phyloP scores from a whole-genome alignment of 2,113 vertebrate species.

The Urocolius indicus region DNA sequence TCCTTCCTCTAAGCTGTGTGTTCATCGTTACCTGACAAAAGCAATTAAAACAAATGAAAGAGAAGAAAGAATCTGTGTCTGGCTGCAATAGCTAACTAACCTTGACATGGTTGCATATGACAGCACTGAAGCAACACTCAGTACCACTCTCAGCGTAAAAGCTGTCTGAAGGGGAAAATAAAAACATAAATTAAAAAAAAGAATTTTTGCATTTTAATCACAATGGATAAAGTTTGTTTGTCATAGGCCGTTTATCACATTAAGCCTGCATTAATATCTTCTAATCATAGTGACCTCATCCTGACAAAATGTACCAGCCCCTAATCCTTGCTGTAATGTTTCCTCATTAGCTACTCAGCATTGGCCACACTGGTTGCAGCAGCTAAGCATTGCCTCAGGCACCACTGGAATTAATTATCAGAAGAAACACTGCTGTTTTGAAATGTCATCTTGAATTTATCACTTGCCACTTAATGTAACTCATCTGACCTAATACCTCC shows the following conservation, averaged over 20 bases:
- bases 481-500: conserved; percentile 92
- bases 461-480: conserved; percentile 96
- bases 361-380: conserved; percentile 88
- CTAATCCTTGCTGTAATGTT: conserved; percentile 91
- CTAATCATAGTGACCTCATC: conserved; percentile 79
- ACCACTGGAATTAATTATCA: conserved; percentile 98
- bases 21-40: neutral
- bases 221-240: conserved; percentile 68
- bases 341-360: conserved; percentile 90
- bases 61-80: neutral
- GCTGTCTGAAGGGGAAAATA: neutral
- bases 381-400: conserved; percentile 86
- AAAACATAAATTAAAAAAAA: neutral
- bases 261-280: conserved; percentile 76
- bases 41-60: neutral
- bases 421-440: conserved; percentile 94
- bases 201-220: conserved; percentile 30
- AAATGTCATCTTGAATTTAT: conserved; percentile 99
- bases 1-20: neutral
- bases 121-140: neutral
- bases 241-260: conserved; percentile 71
- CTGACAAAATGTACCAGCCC: conserved; percentile 79
- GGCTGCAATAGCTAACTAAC: neutral
- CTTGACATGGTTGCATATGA: neutral
- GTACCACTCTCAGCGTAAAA: neutral